These are phyloP conservation scores for Leucosticte australis DNA, from an alignment of 2,113 vertebrate species.

Conservation along the genomic window DNA sequence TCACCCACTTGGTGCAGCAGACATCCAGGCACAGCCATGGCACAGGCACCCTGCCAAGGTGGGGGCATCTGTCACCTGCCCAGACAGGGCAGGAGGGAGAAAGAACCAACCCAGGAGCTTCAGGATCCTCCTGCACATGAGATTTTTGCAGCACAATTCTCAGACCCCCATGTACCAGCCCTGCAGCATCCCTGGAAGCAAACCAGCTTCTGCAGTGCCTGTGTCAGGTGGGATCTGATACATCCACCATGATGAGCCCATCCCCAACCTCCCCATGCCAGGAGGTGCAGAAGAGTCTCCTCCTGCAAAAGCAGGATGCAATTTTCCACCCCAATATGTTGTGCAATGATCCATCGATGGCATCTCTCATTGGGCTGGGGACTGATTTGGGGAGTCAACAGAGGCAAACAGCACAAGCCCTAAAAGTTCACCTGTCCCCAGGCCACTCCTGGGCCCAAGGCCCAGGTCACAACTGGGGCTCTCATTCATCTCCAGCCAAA, in stretches of 20 bases:
- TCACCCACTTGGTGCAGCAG: neutral
- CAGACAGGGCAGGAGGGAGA: neutral
- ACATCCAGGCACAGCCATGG: neutral
- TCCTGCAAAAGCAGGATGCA: neutral
- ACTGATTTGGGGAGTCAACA: neutral
- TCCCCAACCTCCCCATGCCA: neutral
- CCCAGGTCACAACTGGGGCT: neutral
- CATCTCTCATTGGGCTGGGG: neutral
- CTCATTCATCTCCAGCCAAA: neutral
- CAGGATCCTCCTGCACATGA: neutral
- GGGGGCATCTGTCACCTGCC: neutral
- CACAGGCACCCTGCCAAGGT: fast-evolving
- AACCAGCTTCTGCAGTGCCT: neutral
- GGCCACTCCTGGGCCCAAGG: neutral
- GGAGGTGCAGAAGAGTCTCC: neutral
- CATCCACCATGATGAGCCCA: neutral
- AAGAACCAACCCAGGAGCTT: neutral
- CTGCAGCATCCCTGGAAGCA: neutral
- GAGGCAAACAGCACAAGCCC: neutral
- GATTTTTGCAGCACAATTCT: fast-evolving
- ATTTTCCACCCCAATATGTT: neutral
- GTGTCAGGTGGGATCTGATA: neutral
- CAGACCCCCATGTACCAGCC: neutral
- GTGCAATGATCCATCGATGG: fast-evolving
- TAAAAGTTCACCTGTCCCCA: neutral